Base-by-base conservation (phyloP, 2,113 vertebrate species). In the Dunckerocampus dactyliophorus region DNA sequence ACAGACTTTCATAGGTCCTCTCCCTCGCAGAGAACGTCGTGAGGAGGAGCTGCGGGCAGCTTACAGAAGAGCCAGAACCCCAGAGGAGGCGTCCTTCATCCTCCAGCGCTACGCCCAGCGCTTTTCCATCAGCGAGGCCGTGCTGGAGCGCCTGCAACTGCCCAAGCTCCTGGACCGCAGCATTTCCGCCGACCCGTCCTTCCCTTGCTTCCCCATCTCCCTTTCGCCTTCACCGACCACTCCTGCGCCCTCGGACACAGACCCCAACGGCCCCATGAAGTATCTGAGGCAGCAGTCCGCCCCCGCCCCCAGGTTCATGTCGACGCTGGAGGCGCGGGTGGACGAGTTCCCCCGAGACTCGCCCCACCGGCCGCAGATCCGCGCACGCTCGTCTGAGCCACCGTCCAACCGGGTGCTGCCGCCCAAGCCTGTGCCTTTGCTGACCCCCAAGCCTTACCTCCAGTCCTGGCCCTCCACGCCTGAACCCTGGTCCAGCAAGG, bases 111-210 rank as follows among this genome's bases (percentile, higher is more conserved):
- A 98, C 68, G 93, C 94, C 0, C 94, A 97, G 82, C 93, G 95
- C 39, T 99, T 99, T 88, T 96, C 94, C 78, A 95, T 99, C 89
- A 99, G 95, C 1, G 96, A 98, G 79, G 82, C 93, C 1, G 90
- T 98, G 47, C 90, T 98, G 0, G 95, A 98, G 65, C 92, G 92
- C 67, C 79, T 98, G 73, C 93, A 96, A 87, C 92, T 98, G 83
- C 95, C 96, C 83, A 94, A 93, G 89, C 89, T 95, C 21, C 87
- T 98, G 83, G 95, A 98, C 79, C 93, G 94, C 89, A 97, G 95
- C 84, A 77, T 95, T 74, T 98, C 97, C 1, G 90, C 92, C 1
- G 95, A 97, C 83, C 93, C 96, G 77, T 85, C 92, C 77, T 81
- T 72, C 19, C 68, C 83, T 22, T 50, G 81, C 62, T 86, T 90